phyloP scores from a whole-genome alignment of 2,113 vertebrate species.

The Channa maculata region DNA sequence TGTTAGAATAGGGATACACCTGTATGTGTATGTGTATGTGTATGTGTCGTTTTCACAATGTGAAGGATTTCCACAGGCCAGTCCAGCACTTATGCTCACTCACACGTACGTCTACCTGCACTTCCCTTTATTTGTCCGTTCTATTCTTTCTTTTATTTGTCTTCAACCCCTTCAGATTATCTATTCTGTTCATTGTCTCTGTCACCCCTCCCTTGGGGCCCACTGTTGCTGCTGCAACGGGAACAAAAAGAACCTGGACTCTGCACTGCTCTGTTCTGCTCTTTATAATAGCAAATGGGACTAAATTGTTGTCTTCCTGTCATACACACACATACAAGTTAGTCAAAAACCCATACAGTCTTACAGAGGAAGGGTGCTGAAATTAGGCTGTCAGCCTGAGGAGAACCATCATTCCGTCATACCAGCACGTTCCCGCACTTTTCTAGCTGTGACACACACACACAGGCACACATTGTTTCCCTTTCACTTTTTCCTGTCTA shows the following conservation, averaged over 20 bases:
- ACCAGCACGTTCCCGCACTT: slow-evolving; percentile 73
- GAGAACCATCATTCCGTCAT: slow-evolving; percentile 84
- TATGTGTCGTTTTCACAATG: neutral
- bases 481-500: slow-evolving; percentile 46
- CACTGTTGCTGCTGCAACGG: slow-evolving; percentile 50
- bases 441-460: slow-evolving; percentile 38
- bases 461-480: slow-evolving; percentile 14
- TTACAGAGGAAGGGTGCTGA: slow-evolving; percentile 75
- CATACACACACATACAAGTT: slow-evolving; percentile 56
- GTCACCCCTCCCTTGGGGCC: slow-evolving; percentile 16
- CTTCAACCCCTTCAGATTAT: slow-evolving; percentile 3
- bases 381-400: slow-evolving; percentile 86
- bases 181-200: neutral
- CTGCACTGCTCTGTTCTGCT: slow-evolving; percentile 80
- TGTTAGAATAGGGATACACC: slow-evolving; percentile 12
- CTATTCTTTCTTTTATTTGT: neutral
- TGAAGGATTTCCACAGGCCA: neutral
- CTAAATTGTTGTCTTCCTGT: slow-evolving; percentile 96
- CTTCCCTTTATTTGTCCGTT: neutral
- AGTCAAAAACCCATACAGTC: slow-evolving; percentile 36
- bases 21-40: neutral
- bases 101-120: neutral
- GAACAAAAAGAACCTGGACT: slow-evolving; percentile 51
- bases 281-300: slow-evolving; percentile 92
- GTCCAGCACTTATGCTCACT: neutral